These are phyloP conservation scores for Tympanoctomys barrerae DNA, from an alignment of 2,797 vertebrate genomes.

Conservation along the genomic window DNA sequence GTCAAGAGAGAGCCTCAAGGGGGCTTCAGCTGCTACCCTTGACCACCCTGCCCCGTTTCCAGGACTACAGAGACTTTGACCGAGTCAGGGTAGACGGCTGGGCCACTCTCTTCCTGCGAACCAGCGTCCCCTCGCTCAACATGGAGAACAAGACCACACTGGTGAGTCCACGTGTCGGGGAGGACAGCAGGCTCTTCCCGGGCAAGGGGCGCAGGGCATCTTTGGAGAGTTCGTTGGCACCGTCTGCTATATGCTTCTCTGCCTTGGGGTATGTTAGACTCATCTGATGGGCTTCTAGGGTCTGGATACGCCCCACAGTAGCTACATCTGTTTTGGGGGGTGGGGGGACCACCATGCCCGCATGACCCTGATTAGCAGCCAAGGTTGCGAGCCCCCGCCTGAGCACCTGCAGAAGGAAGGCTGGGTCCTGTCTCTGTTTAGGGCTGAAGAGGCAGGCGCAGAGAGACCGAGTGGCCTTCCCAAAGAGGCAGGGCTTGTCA, in stretches of 20 bases:
- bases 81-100: constrained; percentile 90
- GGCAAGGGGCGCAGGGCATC: accelerated
- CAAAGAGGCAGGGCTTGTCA: neutral
- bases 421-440: neutral
- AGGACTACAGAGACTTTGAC: constrained; percentile 93
- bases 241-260: neutral
- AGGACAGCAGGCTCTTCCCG: neutral
- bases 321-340: neutral
- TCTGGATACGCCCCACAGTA: neutral
- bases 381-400: neutral
- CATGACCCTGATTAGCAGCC: neutral
- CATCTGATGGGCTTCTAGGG: neutral
- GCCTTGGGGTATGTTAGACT: neutral
- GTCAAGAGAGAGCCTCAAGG: neutral
- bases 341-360: neutral
- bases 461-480: neutral
- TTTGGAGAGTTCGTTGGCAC: neutral
- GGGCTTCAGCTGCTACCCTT: neutral
- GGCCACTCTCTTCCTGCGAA: constrained; percentile 93
- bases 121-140: constrained; percentile 90
- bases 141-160: constrained; percentile 89
- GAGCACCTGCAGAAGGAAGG: neutral
- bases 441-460: neutral
- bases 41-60: constrained; percentile 7
- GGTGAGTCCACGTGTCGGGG: constrained; percentile 83